phyloP scores from a whole-genome alignment of 2,888 invertebrate genomes.

The Villa cingulata region DNA sequence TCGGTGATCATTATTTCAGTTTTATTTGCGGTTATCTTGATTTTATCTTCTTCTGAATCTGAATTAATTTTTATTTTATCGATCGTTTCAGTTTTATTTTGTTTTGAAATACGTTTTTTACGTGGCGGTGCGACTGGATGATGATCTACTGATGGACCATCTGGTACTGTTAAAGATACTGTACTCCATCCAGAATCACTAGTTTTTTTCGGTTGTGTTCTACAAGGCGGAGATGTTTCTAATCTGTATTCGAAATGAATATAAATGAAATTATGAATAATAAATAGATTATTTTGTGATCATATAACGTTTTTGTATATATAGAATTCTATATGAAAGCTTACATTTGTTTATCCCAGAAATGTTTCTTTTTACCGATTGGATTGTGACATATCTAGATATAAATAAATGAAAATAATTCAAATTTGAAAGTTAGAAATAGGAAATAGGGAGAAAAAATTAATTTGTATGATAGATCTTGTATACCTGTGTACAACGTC shows the following conservation, averaged over 20 bases:
- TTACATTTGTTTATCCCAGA: slow-evolving; percentile 18
- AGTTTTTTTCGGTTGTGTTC: slow-evolving; percentile 9
- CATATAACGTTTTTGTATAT: neutral
- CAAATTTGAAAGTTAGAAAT: slow-evolving; percentile 9
- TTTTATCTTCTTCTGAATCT: neutral
- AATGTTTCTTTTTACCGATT: slow-evolving; percentile 13
- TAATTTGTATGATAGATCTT: no score
- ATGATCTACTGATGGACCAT: neutral
- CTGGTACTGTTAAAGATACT: slow-evolving; percentile 13
- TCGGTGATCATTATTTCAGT: neutral
- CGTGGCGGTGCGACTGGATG: slow-evolving; percentile 17
- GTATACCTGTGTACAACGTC: no score
- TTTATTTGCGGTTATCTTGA: neutral
- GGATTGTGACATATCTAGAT: slow-evolving; percentile 16
- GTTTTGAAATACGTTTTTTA: slow-evolving; percentile 13
- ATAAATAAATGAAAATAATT: slow-evolving; percentile 3
- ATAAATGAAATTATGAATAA: neutral
- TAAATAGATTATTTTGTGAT: neutral
- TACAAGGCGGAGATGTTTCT: slow-evolving; percentile 14
- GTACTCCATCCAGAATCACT: slow-evolving; percentile 11
- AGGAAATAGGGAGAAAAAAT: no score
- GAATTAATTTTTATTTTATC: neutral
- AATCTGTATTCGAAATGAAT: slow-evolving; percentile 11
- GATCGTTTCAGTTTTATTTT: neutral
- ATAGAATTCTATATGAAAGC: slow-evolving; percentile 6